These are phyloP conservation scores for Dione vanillae DNA, from an alignment of 2,888 invertebrate species.

Conservation along the genomic window DNA sequence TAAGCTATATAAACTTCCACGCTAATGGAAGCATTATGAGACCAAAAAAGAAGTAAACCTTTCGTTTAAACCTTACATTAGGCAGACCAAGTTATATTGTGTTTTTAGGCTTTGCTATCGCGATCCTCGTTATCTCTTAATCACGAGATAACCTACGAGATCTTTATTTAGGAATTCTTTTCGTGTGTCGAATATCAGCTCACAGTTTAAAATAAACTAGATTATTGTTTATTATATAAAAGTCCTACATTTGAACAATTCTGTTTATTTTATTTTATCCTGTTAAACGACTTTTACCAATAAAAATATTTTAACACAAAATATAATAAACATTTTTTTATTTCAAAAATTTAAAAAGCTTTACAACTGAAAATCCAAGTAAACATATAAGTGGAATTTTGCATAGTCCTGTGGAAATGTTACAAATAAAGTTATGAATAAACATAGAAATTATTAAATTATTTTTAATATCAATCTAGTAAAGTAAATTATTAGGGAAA, in stretches of 20 bases:
- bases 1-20: background rate
- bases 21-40: background rate
- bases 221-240: too few relatives aligned
- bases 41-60: background rate
- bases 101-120: background rate
- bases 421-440: too few relatives aligned
- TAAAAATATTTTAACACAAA: too few relatives aligned
- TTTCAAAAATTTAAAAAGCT: too few relatives aligned
- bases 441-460: too few relatives aligned
- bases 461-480: background rate
- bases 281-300: background rate
- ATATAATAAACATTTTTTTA: too few relatives aligned
- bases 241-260: too few relatives aligned
- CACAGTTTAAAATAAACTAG: background rate
- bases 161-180: slow-evolving; percentile 12
- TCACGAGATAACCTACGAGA: slow-evolving; percentile 8
- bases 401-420: too few relatives aligned
- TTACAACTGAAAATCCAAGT: too few relatives aligned
- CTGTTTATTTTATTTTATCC: background rate
- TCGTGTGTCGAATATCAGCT: background rate
- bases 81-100: background rate
- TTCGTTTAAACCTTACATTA: background rate
- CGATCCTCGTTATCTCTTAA: slow-evolving; percentile 25
- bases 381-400: too few relatives aligned
- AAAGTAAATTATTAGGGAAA: background rate